Conservation (phyloP, 2,888 invertebrate genomes). For the Campopleginae sp. region DNA sequence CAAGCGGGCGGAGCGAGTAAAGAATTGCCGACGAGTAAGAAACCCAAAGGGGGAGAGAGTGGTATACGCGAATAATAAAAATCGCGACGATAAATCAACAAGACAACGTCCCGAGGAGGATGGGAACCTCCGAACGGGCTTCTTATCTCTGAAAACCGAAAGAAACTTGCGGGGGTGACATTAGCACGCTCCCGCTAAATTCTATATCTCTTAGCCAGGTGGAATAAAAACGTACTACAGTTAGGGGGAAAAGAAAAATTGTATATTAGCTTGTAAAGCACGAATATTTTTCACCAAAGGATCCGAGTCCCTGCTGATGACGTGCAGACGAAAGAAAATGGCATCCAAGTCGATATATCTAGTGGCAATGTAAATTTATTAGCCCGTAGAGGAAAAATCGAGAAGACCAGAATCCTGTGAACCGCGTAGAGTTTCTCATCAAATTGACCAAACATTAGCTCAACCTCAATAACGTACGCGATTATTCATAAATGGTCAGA, state of each 20-base stretch:
- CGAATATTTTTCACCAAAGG: background rate
- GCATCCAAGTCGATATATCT: background rate
- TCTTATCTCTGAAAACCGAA: conserved; percentile 80
- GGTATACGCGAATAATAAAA: conserved; percentile 83
- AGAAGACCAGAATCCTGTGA: background rate
- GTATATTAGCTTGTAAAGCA: conserved; percentile 43
- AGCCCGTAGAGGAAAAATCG: background rate
- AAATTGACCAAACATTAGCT: background rate
- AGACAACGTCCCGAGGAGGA: conserved; percentile 75
- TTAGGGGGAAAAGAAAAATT: conserved; percentile 28
- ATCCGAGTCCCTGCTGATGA: background rate
- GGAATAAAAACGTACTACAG: conserved; percentile 12
- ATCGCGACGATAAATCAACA: conserved; percentile 83
- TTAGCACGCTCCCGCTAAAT: conserved; percentile 82
- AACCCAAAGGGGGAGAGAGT: conserved; percentile 55
- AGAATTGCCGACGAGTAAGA: conserved; percentile 19
- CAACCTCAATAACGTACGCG: background rate
- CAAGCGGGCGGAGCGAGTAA: background rate
- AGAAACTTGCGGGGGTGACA: conserved; percentile 78
- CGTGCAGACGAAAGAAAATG: background rate
- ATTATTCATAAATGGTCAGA: background rate
- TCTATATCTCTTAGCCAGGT: conserved; percentile 72
- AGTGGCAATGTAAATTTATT: background rate
- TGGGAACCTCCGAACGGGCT: conserved; percentile 75
- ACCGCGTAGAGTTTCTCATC: background rate